A percentile compares a stretch with the other conserved stretches of the same genome.
phyloP scores from a whole-genome alignment of 2,888 invertebrate species.

The Rhorus exstirpatorius region DNA sequence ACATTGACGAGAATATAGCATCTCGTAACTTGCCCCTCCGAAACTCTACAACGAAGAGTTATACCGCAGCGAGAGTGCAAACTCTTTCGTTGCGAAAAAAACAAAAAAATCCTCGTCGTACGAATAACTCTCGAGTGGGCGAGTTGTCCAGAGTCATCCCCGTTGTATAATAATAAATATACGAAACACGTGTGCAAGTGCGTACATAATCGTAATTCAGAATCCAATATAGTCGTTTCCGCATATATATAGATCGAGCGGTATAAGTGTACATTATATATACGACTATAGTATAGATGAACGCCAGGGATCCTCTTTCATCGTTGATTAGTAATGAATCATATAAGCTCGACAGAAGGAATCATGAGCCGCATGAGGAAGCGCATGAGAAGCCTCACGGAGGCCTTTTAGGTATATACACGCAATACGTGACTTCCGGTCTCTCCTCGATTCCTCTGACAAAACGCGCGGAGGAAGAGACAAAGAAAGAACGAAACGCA shows the following conservation, averaged over 20 bases:
- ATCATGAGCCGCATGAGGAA: conserved; percentile 4
- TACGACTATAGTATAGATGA: conserved; percentile 9
- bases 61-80: too few relatives aligned
- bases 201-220: background rate
- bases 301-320: background rate
- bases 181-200: background rate
- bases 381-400: background rate
- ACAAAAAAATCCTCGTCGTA: too few relatives aligned
- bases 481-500: background rate
- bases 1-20: conserved; percentile 14
- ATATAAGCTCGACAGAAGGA: conserved; percentile 9
- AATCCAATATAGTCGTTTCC: conserved; percentile 55
- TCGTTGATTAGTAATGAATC: conserved; percentile 21
- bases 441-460: background rate
- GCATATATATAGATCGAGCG: conserved; percentile 31
- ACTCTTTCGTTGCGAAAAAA: too few relatives aligned
- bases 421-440: conserved; percentile 52
- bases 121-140: conserved; percentile 7
- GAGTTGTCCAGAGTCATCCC: background rate
- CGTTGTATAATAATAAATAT: too few relatives aligned
- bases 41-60: background rate
- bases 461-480: background rate
- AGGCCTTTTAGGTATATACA: background rate
- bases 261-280: conserved; percentile 32
- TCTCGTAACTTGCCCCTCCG: background rate